Percentiles rank a stretch among this genome's conserved stretches.
phyloP scores from a whole-genome alignment of 2,797 vertebrate genomes.

The Tenualosa thibaudeaui region DNA sequence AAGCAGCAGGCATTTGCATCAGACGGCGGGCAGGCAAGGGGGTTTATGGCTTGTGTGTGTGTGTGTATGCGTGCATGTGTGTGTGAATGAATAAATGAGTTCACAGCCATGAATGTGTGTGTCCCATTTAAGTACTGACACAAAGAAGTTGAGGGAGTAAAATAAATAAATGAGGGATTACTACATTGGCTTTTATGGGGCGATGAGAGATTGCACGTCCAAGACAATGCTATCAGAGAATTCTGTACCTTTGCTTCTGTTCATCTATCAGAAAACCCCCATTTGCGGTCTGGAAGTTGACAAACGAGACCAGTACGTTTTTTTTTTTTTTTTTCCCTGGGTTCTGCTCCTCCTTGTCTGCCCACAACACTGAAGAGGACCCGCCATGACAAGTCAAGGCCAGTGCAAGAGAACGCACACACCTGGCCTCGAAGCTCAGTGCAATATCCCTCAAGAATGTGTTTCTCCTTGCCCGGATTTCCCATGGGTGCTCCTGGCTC shows the following conservation, averaged over 20 bases:
- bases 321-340: not conserved
- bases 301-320: too few relatives aligned
- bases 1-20: constrained; percentile 72
- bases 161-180: not conserved
- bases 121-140: not conserved
- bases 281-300: too few relatives aligned
- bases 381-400: not conserved
- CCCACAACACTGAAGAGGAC: not conserved
- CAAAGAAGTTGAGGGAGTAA: not conserved
- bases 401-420: not conserved
- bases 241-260: too few relatives aligned
- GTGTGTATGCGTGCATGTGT: constrained; percentile 56
- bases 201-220: not conserved
- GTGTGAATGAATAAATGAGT: constrained; percentile 27
- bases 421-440: not conserved
- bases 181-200: not conserved
- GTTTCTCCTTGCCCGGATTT: not conserved
- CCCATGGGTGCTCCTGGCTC: not conserved
- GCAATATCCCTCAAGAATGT: not conserved
- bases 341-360: not conserved
- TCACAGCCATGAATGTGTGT: not conserved
- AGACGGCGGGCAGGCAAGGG: constrained; percentile 51
- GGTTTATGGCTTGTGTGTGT: constrained; percentile 58
- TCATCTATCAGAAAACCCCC: too few relatives aligned
- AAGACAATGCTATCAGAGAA: not conserved